Conservation (phyloP, 2,113 vertebrate genomes). For the Cricetomys ansorgei region DNA sequence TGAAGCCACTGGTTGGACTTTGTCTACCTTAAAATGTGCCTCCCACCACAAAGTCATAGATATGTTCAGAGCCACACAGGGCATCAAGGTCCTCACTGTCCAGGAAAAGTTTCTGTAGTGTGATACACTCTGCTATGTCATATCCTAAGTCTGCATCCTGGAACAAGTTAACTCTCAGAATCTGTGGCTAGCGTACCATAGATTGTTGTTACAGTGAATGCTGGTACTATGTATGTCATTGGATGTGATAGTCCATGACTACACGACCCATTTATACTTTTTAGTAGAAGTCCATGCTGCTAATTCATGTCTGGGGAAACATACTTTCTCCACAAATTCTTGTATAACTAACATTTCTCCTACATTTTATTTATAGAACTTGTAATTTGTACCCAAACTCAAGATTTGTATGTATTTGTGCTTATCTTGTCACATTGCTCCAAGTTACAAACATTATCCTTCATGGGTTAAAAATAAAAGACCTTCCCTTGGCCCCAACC, state of each 20-base stretch:
- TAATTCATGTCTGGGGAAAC: slow-evolving; percentile 12
- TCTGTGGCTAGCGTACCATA: background rate
- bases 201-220: background rate
- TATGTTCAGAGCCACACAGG: background rate
- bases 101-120: background rate
- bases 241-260: background rate
- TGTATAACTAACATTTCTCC: slow-evolving; percentile 31
- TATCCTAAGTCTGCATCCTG: background rate
- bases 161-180: slow-evolving; percentile 2
- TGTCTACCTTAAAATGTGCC: background rate
- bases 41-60: background rate
- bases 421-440: background rate
- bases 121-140: background rate
- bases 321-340: background rate
- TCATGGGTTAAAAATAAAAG: background rate
- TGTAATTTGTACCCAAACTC: slow-evolving; percentile 52
- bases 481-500: background rate
- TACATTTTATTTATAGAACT: slow-evolving; percentile 35
- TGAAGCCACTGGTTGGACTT: background rate
- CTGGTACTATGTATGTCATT: background rate
- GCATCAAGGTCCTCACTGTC: background rate
- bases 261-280: background rate
- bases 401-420: background rate
- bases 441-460: background rate
- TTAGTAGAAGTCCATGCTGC: background rate